Percentiles rank a stretch among this genome's conserved stretches.
phyloP scores from a whole-genome alignment of 2,888 invertebrate species.

The Athrips mouffetella region DNA sequence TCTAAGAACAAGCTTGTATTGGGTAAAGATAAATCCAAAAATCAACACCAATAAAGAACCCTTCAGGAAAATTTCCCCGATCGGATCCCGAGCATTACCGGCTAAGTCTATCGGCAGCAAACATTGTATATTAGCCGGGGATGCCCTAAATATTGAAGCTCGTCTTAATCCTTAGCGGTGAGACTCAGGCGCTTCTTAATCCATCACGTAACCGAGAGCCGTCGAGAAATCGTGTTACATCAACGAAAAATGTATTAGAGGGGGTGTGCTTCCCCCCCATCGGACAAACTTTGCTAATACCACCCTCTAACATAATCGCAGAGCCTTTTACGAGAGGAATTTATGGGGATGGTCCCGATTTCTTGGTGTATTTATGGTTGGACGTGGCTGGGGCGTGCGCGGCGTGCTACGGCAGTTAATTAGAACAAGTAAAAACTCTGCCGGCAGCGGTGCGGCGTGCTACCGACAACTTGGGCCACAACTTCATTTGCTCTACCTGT shows the following conservation, averaged over 20 bases:
- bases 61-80: slow-evolving; percentile 9
- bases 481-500: slow-evolving; percentile 19
- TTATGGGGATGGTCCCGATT: slow-evolving; percentile 77
- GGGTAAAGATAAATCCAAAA: slow-evolving; percentile 11
- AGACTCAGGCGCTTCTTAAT: slow-evolving; percentile 73
- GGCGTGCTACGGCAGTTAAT: slow-evolving; percentile 63
- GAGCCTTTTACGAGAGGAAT: slow-evolving; percentile 79
- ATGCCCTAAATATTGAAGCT: slow-evolving; percentile 71
- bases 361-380: slow-evolving; percentile 74
- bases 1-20: no score
- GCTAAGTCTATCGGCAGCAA: slow-evolving; percentile 68
- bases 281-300: slow-evolving; percentile 79
- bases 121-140: slow-evolving; percentile 70
- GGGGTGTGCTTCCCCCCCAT: slow-evolving; percentile 53
- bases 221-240: slow-evolving; percentile 79
- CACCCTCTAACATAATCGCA: slow-evolving; percentile 78
- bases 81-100: slow-evolving; percentile 37
- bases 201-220: slow-evolving; percentile 78
- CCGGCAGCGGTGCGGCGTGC: slow-evolving; percentile 22
- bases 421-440: slow-evolving; percentile 59
- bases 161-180: slow-evolving; percentile 71
- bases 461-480: slow-evolving; percentile 30
- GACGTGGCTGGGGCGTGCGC: slow-evolving; percentile 68
- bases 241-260: slow-evolving; percentile 80
- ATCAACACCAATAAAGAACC: slow-evolving; percentile 18